These are phyloP conservation scores for Callorhinus ursinus DNA, from an alignment of 2,113 vertebrate species.

Conservation along the genomic window DNA sequence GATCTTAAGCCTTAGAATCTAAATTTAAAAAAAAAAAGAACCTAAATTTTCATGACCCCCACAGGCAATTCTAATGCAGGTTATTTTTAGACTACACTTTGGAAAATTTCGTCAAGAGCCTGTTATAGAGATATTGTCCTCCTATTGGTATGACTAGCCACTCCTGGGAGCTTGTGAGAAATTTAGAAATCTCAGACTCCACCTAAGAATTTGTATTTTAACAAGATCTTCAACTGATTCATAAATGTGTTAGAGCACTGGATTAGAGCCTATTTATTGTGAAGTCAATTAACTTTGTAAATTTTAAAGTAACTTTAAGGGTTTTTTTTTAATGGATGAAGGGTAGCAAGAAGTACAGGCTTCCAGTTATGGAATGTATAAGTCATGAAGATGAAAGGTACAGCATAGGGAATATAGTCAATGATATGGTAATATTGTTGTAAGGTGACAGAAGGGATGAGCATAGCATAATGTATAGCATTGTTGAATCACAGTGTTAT, in stretches of 20 bases:
- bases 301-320: not conserved
- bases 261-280: not conserved
- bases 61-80: not conserved
- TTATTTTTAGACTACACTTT: not conserved
- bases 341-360: not conserved
- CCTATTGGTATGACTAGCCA: accelerated
- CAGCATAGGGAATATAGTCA: not conserved
- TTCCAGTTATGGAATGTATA: not conserved
- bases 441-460: not conserved
- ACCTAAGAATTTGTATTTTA: not conserved
- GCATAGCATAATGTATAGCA: not conserved
- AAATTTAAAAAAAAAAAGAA: not conserved
- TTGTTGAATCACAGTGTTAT: not conserved
- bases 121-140: not conserved
- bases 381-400: not conserved
- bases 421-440: not conserved
- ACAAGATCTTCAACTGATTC: not conserved
- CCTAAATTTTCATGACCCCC: not conserved
- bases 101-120: not conserved
- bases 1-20: not conserved
- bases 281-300: not conserved
- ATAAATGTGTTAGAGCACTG: not conserved
- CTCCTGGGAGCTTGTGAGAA: not conserved
- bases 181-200: not conserved
- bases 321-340: not conserved